A percentile compares a stretch with the other conserved stretches of the same genome.
Evolutionary conservation across 2,113 vertebrate genomes (phyloP).

Genomic region (Equus quagga): DNA sequence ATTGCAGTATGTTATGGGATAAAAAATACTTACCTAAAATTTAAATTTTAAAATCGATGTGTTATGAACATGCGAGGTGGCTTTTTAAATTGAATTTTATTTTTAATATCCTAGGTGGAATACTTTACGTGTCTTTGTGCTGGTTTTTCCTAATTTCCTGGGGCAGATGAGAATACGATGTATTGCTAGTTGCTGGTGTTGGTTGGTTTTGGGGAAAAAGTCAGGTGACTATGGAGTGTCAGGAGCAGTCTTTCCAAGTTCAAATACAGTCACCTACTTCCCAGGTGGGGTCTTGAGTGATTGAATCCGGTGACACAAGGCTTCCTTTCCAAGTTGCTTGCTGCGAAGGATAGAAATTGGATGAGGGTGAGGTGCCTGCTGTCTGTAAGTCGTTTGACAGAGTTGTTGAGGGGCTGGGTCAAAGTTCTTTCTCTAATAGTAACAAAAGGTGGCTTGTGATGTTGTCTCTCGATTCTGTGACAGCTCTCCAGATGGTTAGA

Average conservation of each 20-base stretch:
- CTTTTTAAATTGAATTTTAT: constrained; percentile 60
- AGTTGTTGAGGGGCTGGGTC: neutral
- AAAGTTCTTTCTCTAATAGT: neutral
- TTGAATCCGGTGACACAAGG: neutral
- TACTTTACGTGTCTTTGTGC: constrained; percentile 43
- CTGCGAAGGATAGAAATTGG: neutral
- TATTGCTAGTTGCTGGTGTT: constrained; percentile 39
- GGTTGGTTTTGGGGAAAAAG: neutral
- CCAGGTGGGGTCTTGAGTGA: neutral
- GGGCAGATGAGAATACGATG: neutral
- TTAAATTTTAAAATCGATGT: constrained; percentile 28
- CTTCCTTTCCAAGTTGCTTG: neutral
- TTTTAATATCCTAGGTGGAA: neutral
- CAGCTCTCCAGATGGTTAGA: neutral
- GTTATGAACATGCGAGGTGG: neutral
- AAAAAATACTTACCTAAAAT: constrained; percentile 43
- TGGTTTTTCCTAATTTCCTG: constrained; percentile 25
- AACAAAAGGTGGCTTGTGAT: neutral
- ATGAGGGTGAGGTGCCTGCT: neutral
- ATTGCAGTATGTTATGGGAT: neutral
- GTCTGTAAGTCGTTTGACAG: constrained; percentile 4
- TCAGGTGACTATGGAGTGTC: neutral
- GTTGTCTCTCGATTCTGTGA: neutral
- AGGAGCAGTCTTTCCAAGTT: constrained; percentile 49
- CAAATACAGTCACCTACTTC: neutral